These are phyloP conservation scores for Laspeyria flexula DNA, from an alignment of 2,888 invertebrate species.

Conservation along the genomic window DNA sequence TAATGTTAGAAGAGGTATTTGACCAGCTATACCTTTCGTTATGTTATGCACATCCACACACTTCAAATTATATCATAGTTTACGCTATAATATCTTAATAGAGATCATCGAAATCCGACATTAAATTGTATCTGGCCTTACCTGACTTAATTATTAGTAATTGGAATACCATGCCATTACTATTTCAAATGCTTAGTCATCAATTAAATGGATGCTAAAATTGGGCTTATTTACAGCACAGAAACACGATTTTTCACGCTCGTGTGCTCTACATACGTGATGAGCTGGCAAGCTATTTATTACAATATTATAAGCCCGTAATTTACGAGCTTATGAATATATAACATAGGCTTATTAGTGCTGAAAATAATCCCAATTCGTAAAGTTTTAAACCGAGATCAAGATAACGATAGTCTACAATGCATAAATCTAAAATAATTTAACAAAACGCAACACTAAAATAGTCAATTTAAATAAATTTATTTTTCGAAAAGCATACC, in stretches of 20 bases:
- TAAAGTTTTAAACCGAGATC: constrained; percentile 37
- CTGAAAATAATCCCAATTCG: not conserved
- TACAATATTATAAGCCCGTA: not conserved
- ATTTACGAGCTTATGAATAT: no score
- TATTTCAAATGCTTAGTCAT: constrained; percentile 43
- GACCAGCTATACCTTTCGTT: constrained; percentile 55
- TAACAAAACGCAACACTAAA: constrained; percentile 18
- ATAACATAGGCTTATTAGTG: not conserved
- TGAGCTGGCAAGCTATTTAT: no score
- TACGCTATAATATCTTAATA: constrained; percentile 54
- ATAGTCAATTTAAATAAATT: constrained; percentile 19
- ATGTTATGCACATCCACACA: constrained; percentile 67
- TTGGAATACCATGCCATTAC: constrained; percentile 62
- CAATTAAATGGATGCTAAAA: not conserved
- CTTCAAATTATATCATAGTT: constrained; percentile 61
- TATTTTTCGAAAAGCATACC: no score
- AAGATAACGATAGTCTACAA: constrained; percentile 24
- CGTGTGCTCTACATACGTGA: no score
- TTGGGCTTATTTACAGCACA: not conserved
- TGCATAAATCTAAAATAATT: constrained; percentile 18
- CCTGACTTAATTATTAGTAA: constrained; percentile 44
- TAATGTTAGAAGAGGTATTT: constrained; percentile 70
- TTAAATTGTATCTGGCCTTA: constrained; percentile 39
- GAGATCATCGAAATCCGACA: constrained; percentile 59
- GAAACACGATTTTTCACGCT: not conserved